phyloP scores from a whole-genome alignment of 2,888 invertebrate genomes.

The Elysia crispata region DNA sequence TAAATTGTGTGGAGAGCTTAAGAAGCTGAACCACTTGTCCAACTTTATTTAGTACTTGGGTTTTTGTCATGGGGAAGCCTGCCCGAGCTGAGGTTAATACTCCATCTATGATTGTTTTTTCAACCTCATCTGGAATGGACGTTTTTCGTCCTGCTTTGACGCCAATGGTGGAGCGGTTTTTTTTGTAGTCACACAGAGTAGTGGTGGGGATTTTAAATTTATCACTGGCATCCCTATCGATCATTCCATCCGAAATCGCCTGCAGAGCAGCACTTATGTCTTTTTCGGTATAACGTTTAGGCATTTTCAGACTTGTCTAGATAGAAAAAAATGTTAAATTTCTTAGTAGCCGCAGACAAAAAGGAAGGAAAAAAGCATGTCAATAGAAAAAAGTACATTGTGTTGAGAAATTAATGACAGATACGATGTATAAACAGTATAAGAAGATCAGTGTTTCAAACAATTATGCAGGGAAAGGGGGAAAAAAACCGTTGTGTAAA shows the following conservation, averaged over 20 bases:
- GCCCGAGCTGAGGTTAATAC: background rate
- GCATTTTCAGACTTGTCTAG: too few relatives aligned
- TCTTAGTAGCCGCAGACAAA: too few relatives aligned
- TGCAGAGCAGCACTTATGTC: background rate
- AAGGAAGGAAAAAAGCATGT: too few relatives aligned
- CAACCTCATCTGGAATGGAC: background rate
- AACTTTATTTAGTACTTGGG: background rate
- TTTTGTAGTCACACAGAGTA: background rate
- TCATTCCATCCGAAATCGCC: background rate
- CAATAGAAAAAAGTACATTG: too few relatives aligned
- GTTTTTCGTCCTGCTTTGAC: background rate
- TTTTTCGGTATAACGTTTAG: background rate
- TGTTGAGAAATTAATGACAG: too few relatives aligned
- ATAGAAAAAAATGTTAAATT: too few relatives aligned
- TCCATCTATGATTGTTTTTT: background rate
- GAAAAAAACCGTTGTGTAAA: too few relatives aligned
- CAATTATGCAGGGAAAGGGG: too few relatives aligned
- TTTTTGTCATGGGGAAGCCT: constrained; percentile 1
- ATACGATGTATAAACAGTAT: too few relatives aligned
- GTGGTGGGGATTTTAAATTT: background rate
- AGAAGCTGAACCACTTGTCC: background rate
- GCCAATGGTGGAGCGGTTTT: background rate
- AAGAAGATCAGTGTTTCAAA: too few relatives aligned
- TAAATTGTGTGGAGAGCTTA: background rate
- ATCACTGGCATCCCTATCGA: background rate